A percentile compares a stretch with the other conserved stretches of the same genome.
phyloP scores from a whole-genome alignment of 1,140 invertebrate genomes.

The Eupristina koningsbergeri region DNA sequence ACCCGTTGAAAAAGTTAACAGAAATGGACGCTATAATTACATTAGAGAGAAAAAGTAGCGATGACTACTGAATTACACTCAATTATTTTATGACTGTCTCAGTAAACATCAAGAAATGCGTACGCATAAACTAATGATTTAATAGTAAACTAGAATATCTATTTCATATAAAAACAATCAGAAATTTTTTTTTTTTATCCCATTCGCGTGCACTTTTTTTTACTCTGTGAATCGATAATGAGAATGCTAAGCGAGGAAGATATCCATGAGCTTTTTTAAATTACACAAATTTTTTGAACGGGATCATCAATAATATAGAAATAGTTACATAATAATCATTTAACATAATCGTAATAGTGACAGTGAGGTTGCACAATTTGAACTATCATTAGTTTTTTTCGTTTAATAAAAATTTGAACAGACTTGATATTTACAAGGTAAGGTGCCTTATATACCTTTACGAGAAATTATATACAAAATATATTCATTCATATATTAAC shows the following conservation, averaged over 20 bases:
- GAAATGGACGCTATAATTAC: conserved; percentile 39
- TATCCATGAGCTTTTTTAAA: conserved; percentile 57
- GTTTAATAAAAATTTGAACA: conserved; percentile 70
- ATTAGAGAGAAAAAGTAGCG: conserved; percentile 27
- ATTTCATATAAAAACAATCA: conserved; percentile 63
- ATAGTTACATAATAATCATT: conserved; percentile 60
- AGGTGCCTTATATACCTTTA: conserved; percentile 65
- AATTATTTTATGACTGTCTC: neutral
- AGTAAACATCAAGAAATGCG: conserved; percentile 6
- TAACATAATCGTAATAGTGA: conserved; percentile 62
- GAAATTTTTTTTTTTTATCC: conserved; percentile 37
- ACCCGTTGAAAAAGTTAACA: conserved; percentile 31
- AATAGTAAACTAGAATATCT: conserved; percentile 69
- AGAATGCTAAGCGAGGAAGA: conserved; percentile 57
- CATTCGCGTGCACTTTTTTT: conserved; percentile 3
- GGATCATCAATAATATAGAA: conserved; percentile 45
- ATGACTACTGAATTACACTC: neutral
- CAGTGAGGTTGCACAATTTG: conserved; percentile 63
- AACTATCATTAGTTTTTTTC: conserved; percentile 57
- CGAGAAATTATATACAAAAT: conserved; percentile 74
- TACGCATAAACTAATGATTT: conserved; percentile 58
- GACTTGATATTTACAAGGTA: conserved; percentile 66
- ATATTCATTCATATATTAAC: conserved; percentile 71
- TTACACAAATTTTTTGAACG: conserved; percentile 56
- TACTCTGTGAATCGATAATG: conserved; percentile 12